phyloP scores from a whole-genome alignment of 2,113 vertebrate genomes.

The Mobula hypostoma region DNA sequence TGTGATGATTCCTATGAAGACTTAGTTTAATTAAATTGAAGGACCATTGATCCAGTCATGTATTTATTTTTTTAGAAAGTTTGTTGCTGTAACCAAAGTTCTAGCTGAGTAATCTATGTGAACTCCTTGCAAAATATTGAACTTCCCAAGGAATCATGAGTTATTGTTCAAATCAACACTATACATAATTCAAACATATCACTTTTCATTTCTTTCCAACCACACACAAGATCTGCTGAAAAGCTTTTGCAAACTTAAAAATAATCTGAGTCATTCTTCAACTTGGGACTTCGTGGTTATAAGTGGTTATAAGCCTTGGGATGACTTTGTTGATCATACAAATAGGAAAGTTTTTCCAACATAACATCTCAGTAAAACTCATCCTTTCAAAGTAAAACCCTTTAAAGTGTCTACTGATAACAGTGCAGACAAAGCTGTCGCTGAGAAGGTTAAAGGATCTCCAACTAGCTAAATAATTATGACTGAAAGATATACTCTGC shows the following conservation, averaged over 20 bases:
- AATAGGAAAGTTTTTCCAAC: background rate
- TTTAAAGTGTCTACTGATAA: background rate
- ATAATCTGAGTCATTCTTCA: constrained; percentile 19
- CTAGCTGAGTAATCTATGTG: background rate
- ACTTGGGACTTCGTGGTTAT: background rate
- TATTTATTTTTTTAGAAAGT: background rate
- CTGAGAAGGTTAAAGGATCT: background rate
- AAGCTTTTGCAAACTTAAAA: constrained; percentile 14
- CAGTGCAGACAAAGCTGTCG: background rate
- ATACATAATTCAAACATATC: background rate
- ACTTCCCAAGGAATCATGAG: background rate
- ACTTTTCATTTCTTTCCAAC: background rate
- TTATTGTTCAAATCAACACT: background rate
- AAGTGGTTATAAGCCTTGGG: background rate
- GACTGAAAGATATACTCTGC: background rate
- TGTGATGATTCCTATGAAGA: background rate
- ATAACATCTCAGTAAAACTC: constrained; percentile 6
- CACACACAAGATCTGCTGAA: constrained; percentile 4
- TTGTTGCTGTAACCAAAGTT: background rate
- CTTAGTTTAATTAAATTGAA: background rate
- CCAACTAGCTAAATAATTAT: background rate
- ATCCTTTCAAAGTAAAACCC: background rate
- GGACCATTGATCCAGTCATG: background rate
- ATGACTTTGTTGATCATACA: background rate
- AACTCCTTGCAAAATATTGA: background rate